Evolutionary conservation across 1,140 invertebrate genomes (phyloP).

Genomic region (Luehdorfia chinensis): DNA sequence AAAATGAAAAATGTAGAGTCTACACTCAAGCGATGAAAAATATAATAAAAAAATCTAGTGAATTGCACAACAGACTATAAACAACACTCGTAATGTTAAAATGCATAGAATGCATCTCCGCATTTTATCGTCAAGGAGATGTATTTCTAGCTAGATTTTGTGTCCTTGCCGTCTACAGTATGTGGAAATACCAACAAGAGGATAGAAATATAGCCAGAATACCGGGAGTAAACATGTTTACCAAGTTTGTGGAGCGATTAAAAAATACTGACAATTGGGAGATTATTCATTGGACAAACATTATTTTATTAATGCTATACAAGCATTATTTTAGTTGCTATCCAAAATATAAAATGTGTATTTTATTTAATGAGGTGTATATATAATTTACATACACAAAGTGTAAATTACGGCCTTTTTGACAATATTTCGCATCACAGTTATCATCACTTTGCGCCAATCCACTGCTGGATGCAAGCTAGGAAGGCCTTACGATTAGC

Average conservation of each 20-base stretch:
- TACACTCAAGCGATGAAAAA: background rate
- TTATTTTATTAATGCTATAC: constrained; percentile 14
- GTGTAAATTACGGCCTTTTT: too few relatives aligned
- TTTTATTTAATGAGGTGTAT: too few relatives aligned
- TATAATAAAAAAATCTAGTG: constrained; percentile 7
- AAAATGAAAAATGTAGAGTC: constrained; percentile 5
- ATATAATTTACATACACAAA: too few relatives aligned
- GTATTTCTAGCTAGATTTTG: constrained; percentile 48
- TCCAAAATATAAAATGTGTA: too few relatives aligned
- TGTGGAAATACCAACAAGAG: constrained; percentile 55
- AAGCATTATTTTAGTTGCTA: too few relatives aligned
- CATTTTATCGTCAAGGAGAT: constrained; percentile 38
- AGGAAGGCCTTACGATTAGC: too few relatives aligned
- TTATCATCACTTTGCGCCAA: too few relatives aligned
- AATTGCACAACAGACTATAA: constrained; percentile 21
- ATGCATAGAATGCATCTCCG: constrained; percentile 45
- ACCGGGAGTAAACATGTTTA: constrained; percentile 71
- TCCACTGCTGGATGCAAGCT: too few relatives aligned
- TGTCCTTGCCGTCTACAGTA: constrained; percentile 47
- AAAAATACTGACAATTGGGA: constrained; percentile 52
- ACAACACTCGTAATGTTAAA: constrained; percentile 33
- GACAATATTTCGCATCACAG: too few relatives aligned
- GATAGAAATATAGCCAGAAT: constrained; percentile 61
- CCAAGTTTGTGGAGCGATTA: constrained; percentile 51
- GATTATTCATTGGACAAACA: constrained; percentile 38